These are phyloP conservation scores for Larimichthys polyactis DNA, from an alignment of 2,113 vertebrate species.

Conservation along the genomic window DNA sequence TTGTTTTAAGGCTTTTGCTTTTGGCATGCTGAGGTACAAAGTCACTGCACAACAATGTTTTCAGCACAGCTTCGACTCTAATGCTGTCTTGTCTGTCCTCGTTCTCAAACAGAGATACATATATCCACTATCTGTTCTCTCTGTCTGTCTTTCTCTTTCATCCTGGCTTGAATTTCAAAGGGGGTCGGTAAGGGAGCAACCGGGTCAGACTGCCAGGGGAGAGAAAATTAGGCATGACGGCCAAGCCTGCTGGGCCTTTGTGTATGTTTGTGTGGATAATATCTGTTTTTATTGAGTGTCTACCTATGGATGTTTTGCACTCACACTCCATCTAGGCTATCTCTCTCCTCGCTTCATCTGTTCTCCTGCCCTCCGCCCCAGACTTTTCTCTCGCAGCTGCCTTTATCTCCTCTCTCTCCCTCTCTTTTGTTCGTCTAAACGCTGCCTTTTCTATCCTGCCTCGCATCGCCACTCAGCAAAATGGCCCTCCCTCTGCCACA, in stretches of 20 bases:
- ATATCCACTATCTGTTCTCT: slow-evolving; percentile 17
- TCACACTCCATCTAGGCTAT: slow-evolving; percentile 7
- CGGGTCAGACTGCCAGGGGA: slow-evolving; percentile 50
- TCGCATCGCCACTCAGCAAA: slow-evolving; percentile 58
- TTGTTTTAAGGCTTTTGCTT: not conserved
- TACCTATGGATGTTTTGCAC: slow-evolving; percentile 34
- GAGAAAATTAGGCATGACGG: slow-evolving; percentile 67
- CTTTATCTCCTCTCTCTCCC: slow-evolving; percentile 48
- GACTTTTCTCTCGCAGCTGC: slow-evolving; percentile 21
- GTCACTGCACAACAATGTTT: not conserved
- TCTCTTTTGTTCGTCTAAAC: slow-evolving; percentile 44
- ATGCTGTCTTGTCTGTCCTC: slow-evolving; percentile 16
- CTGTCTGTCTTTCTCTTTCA: slow-evolving; percentile 43
- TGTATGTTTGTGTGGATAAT: slow-evolving; percentile 43
- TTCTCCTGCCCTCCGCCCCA: slow-evolving; percentile 4
- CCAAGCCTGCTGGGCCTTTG: slow-evolving; percentile 53
- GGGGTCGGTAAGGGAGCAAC: not conserved
- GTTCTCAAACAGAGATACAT: slow-evolving; percentile 3
- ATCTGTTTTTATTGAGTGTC: slow-evolving; percentile 27
- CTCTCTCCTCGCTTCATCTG: slow-evolving; percentile 14
- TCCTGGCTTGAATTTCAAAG: slow-evolving; percentile 74
- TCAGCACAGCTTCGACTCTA: not conserved
- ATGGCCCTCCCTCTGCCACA: slow-evolving; percentile 50
- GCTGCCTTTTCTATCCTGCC: slow-evolving; percentile 41
- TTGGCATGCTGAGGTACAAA: not conserved